Conservation (phyloP, 2,797 vertebrate species). For the Acanthornis magna region DNA sequence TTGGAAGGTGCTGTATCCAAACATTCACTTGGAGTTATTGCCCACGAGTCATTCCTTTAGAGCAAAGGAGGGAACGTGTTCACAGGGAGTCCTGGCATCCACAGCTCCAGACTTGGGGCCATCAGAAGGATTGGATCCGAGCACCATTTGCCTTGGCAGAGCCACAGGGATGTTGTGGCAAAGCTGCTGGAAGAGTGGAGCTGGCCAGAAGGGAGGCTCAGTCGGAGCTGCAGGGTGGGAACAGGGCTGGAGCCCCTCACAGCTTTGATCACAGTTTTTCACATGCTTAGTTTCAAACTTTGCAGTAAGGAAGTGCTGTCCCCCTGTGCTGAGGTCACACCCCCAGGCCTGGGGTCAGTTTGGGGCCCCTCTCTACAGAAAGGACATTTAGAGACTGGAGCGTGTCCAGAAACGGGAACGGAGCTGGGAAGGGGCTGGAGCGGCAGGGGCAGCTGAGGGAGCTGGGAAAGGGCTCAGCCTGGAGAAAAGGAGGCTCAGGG, state of each 20-base stretch:
- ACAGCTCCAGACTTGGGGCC: not conserved
- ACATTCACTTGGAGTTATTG: not conserved
- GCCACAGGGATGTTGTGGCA: not conserved
- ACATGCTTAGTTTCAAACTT: not conserved
- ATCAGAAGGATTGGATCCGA: not conserved
- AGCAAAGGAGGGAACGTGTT: not conserved
- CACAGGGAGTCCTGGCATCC: not conserved
- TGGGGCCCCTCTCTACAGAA: not conserved
- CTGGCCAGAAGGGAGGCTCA: not conserved
- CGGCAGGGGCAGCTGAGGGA: not conserved
- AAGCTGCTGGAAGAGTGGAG: not conserved
- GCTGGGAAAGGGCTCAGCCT: not conserved
- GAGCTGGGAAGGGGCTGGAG: not conserved
- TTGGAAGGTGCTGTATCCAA: not conserved
- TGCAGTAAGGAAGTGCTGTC: not conserved
- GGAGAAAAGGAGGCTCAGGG: not conserved
- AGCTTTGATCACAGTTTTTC: not conserved
- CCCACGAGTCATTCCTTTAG: not conserved
- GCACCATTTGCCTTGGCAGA: not conserved
- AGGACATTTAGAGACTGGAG: not conserved
- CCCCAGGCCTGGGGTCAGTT: not conserved
- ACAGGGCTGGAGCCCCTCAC: not conserved
- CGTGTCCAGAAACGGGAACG: accelerated
- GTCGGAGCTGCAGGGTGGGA: not conserved
- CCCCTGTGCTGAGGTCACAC: not conserved